Evolutionary conservation across 23 tunicate species (phyloP).

Genomic region (Botrylloides violaceus): DNA sequence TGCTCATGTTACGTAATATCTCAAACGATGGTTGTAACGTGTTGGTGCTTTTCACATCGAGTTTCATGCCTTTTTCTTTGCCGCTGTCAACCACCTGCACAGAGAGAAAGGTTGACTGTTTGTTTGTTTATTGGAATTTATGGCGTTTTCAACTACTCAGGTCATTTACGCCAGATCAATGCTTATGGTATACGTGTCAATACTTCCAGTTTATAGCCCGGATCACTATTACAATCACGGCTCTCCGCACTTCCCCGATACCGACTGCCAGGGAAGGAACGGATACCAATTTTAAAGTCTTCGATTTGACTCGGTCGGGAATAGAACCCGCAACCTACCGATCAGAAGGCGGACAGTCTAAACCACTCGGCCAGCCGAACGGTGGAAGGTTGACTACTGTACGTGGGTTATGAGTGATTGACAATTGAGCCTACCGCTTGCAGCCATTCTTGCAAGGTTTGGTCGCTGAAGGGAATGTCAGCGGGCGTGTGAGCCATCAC

Average conservation of each 20-base stretch:
- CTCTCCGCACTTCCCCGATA: too few species aligned
- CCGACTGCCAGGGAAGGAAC: too few species aligned
- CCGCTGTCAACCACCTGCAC: slow-evolving; percentile 28
- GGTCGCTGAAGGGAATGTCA: slow-evolving; percentile 34
- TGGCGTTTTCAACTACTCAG: too few species aligned
- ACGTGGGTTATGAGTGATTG: background rate
- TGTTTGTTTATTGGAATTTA: too few species aligned
- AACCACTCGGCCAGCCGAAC: background rate
- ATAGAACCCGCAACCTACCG: too few species aligned
- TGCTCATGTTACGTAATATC: slow-evolving; percentile 14
- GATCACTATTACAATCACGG: too few species aligned
- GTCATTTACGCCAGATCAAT: too few species aligned
- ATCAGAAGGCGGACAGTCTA: too few species aligned
- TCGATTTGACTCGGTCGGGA: too few species aligned
- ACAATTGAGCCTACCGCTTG: background rate
- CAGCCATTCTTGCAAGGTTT: slow-evolving; percentile 55
- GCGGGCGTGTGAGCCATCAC: slow-evolving; percentile 84
- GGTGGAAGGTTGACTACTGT: background rate
- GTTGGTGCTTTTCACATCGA: slow-evolving; percentile 70
- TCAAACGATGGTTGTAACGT: slow-evolving; percentile 40
- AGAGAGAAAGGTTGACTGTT: background rate
- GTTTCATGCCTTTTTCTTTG: slow-evolving; percentile 58
- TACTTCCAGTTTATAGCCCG: too few species aligned
- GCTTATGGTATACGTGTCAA: too few species aligned
- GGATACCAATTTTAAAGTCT: too few species aligned